Conservation (phyloP, 2,888 invertebrate genomes). For the Monoplex corrugatus region DNA sequence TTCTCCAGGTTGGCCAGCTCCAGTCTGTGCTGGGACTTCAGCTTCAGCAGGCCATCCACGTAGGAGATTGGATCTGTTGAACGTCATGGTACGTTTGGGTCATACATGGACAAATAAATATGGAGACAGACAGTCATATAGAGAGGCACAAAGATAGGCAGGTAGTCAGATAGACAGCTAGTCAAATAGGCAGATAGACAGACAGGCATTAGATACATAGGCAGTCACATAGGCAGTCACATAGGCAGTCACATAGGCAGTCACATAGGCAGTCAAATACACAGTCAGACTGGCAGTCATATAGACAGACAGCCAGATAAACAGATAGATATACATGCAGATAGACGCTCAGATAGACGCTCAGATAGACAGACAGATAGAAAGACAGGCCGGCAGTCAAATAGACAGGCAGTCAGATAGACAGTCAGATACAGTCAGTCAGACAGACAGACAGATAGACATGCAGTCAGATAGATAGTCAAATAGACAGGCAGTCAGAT, state of each 20-base stretch:
- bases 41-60: constrained; percentile 65
- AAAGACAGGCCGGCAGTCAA: not conserved
- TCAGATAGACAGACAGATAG: not conserved
- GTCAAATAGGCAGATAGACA: no score
- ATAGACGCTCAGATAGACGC: not conserved
- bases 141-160: no score
- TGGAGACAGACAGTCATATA: no score
- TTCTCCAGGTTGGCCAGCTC: constrained; percentile 73
- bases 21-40: constrained; percentile 72
- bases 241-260: not conserved
- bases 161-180: no score
- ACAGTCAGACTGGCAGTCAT: not conserved
- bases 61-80: constrained; percentile 72
- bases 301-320: not conserved
- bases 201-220: no score
- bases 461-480: no score
- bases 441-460: no score
- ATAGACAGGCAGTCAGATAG: not conserved
- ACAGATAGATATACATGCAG: not conserved
- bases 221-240: not conserved
- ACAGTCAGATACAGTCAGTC: not conserved
- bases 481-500: no score
- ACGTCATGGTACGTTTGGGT: no score
- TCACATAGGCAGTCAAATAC: not conserved
- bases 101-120: no score